Percentiles rank a stretch among this genome's conserved stretches.
Conservation (phyloP, 2,888 invertebrate genomes). For the Lutraria lutraria region DNA sequence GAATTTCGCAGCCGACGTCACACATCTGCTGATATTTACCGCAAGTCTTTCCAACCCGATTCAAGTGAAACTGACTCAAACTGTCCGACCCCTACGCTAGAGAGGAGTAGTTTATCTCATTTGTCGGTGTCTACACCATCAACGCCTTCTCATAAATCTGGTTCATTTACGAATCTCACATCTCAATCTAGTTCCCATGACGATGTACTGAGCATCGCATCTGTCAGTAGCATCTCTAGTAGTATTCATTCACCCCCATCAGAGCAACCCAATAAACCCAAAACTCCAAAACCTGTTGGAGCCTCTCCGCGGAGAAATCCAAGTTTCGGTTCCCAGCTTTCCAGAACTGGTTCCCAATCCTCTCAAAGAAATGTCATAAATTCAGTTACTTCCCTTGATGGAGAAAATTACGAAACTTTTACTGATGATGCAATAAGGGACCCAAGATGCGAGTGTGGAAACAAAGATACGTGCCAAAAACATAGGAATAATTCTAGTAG, state of each 20-base stretch:
- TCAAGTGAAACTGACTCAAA: conserved; percentile 61
- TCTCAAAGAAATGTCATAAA: conserved; percentile 41
- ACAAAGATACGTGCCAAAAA: conserved; percentile 18
- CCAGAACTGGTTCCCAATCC: conserved; percentile 57
- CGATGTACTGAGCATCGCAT: conserved; percentile 68
- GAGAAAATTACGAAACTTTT: conserved; percentile 52
- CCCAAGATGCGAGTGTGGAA: conserved; percentile 54
- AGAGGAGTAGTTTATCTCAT: conserved; percentile 41
- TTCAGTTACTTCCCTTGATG: conserved; percentile 64
- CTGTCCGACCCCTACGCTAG: conserved; percentile 63
- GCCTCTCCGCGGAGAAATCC: conserved; percentile 71
- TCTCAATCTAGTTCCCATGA: conserved; percentile 41
- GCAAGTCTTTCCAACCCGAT: conserved; percentile 47
- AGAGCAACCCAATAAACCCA: conserved; percentile 74
- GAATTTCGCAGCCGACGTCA: conserved; percentile 69
- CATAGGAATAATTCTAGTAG: conserved; percentile 15
- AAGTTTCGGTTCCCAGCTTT: conserved; percentile 67
- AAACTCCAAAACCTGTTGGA: conserved; percentile 75
- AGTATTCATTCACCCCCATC: conserved; percentile 61
- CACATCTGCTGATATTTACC: conserved; percentile 71
- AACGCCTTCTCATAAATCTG: conserved; percentile 57
- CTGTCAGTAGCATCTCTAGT: conserved; percentile 60
- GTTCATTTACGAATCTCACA: conserved; percentile 33
- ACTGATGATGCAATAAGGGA: conserved; percentile 31
- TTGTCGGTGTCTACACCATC: conserved; percentile 58